Base-by-base conservation (phyloP, 1,140 invertebrate genomes). In the Orius insidiosus region DNA sequence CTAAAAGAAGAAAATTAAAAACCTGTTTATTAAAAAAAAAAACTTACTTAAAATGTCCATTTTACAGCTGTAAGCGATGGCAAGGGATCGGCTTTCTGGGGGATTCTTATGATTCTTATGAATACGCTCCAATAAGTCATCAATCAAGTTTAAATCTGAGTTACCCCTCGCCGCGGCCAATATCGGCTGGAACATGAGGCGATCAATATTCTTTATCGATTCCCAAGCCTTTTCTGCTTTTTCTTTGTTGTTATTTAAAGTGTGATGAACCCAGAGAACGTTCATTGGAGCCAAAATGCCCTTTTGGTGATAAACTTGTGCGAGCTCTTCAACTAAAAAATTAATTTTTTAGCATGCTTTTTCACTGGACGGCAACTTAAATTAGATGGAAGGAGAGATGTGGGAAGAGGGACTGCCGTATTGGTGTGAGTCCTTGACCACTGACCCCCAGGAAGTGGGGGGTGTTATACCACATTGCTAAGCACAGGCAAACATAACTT, bases 181-280 rank as follows among this genome's bases (percentile, higher is more conserved):
- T 14, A 51, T 47, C 1, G 49, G 49, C 15, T 43, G 32, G 32
- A 46, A 47, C 24, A 51, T 43, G 2, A 51, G 3, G 24, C 41
- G 40, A 1, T 32, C 33, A 3, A 9, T 7, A 11, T 13, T 3
- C 14, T 43, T 47, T 6, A 47, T 2, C 8, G 30, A 2, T 10
- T 16, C 15, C 49, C 49, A 51, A 5, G 14, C 7, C 34, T 51
- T 30, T 13, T 74, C 61, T 2, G 77, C 75, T 55, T 74, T 68
- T 1, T 67, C 63, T 7, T 68, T 60, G 37, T 75, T 65, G 1
- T 66, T 68, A 5, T 60, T 65, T 9, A 74, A 60, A 45, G 81
- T 61, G 45, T 73, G 67, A 57, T 80, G 68, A 54, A 72, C 69
- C 80, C 80, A 85, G 0, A 84, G 52, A 10, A 75, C 63, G 56